Evolutionary conservation across 2,888 invertebrate genomes (phyloP).

Genomic region (Diadegma fenestrale): DNA sequence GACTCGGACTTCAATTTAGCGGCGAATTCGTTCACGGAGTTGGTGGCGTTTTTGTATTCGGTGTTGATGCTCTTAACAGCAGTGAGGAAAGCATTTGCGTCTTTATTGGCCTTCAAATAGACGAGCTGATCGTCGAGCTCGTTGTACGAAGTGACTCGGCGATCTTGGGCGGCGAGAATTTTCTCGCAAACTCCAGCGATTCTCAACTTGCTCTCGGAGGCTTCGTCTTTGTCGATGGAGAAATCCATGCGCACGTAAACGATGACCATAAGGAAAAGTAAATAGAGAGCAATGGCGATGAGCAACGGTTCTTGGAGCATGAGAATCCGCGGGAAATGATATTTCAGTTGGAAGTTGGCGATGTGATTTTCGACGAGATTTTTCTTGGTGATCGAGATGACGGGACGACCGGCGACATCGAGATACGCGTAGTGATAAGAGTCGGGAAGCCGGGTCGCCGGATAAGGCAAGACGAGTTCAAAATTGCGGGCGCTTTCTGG

Average conservation of each 20-base stretch:
- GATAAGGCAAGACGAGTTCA: conserved; percentile 93
- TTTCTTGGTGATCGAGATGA: conserved; percentile 91
- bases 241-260: conserved; percentile 98
- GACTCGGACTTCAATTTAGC: conserved; percentile 87
- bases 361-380: conserved; percentile 99
- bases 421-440: conserved; percentile 96
- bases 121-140: conserved; percentile 87
- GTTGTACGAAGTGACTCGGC: conserved; percentile 87
- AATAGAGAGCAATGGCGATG: conserved; percentile 94
- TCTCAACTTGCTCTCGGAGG: conserved; percentile 85
- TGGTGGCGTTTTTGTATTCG: conserved; percentile 87
- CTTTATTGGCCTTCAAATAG: conserved; percentile 88
- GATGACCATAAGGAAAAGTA: conserved; percentile 96
- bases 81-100: conserved; percentile 84
- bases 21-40: conserved; percentile 86
- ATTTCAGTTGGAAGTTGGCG: conserved; percentile 95
- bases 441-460: conserved; percentile 91
- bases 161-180: conserved; percentile 87
- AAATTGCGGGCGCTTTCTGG: conserved; percentile 97
- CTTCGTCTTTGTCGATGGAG: conserved; percentile 92
- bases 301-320: conserved; percentile 97
- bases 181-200: conserved; percentile 86
- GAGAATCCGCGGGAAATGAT: conserved; percentile 93
- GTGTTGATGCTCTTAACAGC: conserved; percentile 87
- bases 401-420: conserved; percentile 97